phyloP scores from a whole-genome alignment of 2,888 invertebrate genomes.

The Eupeodes latifasciatus region DNA sequence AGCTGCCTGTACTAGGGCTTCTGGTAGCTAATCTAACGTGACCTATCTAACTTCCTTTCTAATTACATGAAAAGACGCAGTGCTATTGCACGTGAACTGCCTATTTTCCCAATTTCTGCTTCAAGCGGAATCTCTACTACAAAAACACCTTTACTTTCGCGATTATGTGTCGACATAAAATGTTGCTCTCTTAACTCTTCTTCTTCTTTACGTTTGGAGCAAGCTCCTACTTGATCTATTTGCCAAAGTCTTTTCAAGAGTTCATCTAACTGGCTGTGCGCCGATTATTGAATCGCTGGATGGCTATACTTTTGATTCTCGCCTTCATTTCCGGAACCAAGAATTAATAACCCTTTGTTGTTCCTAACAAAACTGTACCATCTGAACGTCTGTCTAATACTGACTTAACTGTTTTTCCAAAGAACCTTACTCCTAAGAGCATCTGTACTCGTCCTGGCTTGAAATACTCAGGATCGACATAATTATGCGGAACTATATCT shows the following conservation, averaged over 20 bases:
- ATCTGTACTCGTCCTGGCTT: neutral
- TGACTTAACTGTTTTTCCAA: neutral
- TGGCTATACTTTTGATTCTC: neutral
- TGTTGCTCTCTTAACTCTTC: slow-evolving; percentile 29
- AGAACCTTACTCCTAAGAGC: neutral
- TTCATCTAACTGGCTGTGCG: slow-evolving; percentile 18
- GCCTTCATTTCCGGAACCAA: neutral
- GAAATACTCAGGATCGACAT: neutral
- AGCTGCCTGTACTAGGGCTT: too few species aligned
- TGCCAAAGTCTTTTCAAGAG: slow-evolving; percentile 5
- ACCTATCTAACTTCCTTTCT: too few species aligned
- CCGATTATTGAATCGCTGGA: neutral
- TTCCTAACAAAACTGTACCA: neutral
- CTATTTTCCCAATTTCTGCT: neutral
- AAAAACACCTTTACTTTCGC: neutral
- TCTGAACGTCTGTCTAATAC: neutral
- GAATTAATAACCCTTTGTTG: neutral
- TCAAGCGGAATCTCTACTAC: neutral
- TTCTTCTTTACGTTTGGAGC: slow-evolving; percentile 24
- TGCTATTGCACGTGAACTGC: slow-evolving; percentile 11
- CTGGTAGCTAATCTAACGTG: too few species aligned
- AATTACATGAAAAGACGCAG: too few species aligned
- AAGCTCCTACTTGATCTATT: slow-evolving; percentile 11
- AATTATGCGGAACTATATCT: neutral
- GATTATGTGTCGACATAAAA: neutral